Base-by-base conservation (phyloP, 2,113 vertebrate species). In the Aldabrachelys gigantea region DNA sequence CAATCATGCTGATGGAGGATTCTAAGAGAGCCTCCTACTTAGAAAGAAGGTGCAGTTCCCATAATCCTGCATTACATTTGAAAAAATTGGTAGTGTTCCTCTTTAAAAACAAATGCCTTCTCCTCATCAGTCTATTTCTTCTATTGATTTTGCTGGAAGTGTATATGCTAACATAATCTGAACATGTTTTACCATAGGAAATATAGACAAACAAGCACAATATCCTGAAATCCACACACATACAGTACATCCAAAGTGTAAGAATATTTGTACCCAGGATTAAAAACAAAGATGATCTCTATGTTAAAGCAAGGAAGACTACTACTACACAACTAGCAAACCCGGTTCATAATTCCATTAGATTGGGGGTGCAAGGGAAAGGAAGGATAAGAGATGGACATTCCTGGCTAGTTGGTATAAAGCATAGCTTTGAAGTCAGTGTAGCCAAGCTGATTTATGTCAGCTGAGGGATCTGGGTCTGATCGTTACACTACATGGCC, bases 201-300 rank as follows among this genome's bases (percentile, higher is more conserved):
- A 21, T 52, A 27, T 35, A 90, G 89, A 47, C 25, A 78, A 47
- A 27, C 22, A 76, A 24, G 75, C 75, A 62, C 3, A 88, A 59
- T 44, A 57, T 76, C 89, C 59, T 84, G 41, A 50, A 91, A 13
- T 50, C 19, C 25, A 31, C 1, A 79, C 12, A 96, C 1, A 4
- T 10, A 56, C 13, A 24, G 17, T 27, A 22, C 59, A 78, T 87
- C 8, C 24, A 80, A 86, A 47, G 41, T 78, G 41, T 47, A 78
- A 27, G 12, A 47, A 78, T 47, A 44, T 44, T 27, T 47, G 38
- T 27, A 44, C 11, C 41, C 41, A n/a, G 47, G 80, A 81, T 80
- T 84, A 82, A 91, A 69, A 92, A 87, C n/a, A 94, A 93, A 78
- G 38, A 75, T 75, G 21, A 9, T 27, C 24, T 24, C 21, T 9